Evolutionary conservation across 1,140 invertebrate genomes (phyloP).

Genomic region (Sinonovacula constricta): DNA sequence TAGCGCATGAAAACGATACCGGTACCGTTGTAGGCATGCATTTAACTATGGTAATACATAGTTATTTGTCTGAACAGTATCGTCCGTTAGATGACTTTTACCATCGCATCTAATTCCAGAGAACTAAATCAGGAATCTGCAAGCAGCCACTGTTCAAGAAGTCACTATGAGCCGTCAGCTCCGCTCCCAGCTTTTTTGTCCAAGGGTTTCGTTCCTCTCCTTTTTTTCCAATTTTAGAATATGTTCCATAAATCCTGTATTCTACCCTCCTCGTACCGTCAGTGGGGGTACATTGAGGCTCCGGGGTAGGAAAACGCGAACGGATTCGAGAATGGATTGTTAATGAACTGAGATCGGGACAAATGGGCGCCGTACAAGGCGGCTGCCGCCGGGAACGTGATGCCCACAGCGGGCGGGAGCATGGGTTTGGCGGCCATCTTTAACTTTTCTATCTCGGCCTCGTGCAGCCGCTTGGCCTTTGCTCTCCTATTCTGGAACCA

Average conservation of each 20-base stretch:
- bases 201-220: neutral
- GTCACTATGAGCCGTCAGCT: neutral
- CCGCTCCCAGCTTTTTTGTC: neutral
- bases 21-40: no score
- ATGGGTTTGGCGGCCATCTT: conserved; percentile 82
- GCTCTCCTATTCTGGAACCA: conserved; percentile 98
- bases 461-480: conserved; percentile 95
- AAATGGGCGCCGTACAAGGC: conserved; percentile 60
- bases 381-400: conserved; percentile 70
- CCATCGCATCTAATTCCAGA: neutral
- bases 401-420: conserved; percentile 75
- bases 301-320: conserved; percentile 40
- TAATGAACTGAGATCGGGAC: conserved; percentile 55
- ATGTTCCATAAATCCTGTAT: neutral
- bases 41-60: no score
- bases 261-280: neutral
- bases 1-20: no score
- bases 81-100: no score
- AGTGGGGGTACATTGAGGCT: conserved; percentile 31
- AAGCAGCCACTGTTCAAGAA: neutral
- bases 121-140: neutral
- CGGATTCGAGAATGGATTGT: conserved; percentile 54
- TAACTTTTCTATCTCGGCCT: conserved; percentile 86
- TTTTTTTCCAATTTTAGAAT: neutral
- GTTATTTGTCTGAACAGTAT: no score